Evolutionary conservation across 2,113 vertebrate species (phyloP), one percentile per base, ranked within the genome.

Genomic region (Amblyornis subalaris): DNA sequence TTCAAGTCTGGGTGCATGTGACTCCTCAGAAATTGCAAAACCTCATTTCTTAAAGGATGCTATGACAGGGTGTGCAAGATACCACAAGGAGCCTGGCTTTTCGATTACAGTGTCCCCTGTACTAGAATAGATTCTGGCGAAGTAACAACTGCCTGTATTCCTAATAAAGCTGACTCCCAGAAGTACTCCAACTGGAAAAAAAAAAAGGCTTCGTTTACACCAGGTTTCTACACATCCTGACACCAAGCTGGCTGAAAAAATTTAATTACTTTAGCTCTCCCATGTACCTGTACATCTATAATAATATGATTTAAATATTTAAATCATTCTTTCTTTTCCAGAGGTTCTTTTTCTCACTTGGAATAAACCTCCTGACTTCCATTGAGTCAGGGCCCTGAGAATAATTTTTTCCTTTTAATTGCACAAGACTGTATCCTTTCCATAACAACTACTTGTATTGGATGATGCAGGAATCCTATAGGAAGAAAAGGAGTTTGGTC

Each of bases 11-110:
- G 64, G 21, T 82, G 48, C 66, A 21, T 33, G 58, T 88, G 81
- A 88, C 75, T 47, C 26, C 40, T 80, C 79, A 89, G 85, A 86
- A 91, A 88, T 85, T 93, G 74, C 78, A 95, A 95, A 96, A 89
- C 31, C 14, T 88, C 7, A 22, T 95, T 91, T 91, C 71, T 83
- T 16, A 85, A 72, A 83, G 72, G 64, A 47, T 75, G 25, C 16
- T 60, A 4, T 28, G 31, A 44, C 29, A 87, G 48, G 17, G 53
- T 57, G 28, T 73, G 21, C 50, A 10, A 51, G 25, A 35, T 50
- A 35, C 9, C 26, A 35, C 33, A 35, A 53, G 35, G 24, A 55
- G 42, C 8, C 24, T 80, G 26, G 12, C 13, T 76, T 64, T 89
- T 65, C 4, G 1, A 14, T 19, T 76, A 47, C 7, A 12, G 5